phyloP scores from a whole-genome alignment of 2,888 invertebrate species.

The Aromia moschata region DNA sequence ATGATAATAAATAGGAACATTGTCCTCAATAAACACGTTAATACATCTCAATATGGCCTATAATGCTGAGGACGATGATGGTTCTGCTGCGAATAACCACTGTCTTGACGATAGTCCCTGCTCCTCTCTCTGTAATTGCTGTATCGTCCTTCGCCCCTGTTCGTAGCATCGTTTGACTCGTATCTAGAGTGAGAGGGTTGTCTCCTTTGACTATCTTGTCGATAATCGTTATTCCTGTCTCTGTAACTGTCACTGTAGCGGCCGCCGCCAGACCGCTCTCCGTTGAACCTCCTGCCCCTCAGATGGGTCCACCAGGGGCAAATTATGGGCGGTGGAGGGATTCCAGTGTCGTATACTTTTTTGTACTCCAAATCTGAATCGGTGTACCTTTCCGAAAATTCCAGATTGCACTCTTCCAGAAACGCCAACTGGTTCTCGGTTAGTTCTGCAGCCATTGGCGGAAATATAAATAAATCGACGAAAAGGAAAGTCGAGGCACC shows the following conservation, averaged over 20 bases:
- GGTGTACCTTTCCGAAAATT: conserved; percentile 62
- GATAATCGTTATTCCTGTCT: conserved; percentile 9
- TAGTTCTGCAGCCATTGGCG: conserved; percentile 35
- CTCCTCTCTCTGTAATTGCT: conserved; percentile 25
- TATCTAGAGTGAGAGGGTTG: neutral
- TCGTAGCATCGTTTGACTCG: neutral
- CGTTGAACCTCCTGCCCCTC: conserved; percentile 4
- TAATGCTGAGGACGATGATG: too few species aligned
- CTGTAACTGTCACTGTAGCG: conserved; percentile 25
- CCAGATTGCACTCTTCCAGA: conserved; percentile 59
- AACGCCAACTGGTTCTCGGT: conserved; percentile 60
- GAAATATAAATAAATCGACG: neutral
- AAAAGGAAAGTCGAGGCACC: too few species aligned
- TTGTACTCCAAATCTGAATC: conserved; percentile 60
- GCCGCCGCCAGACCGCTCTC: conserved; percentile 29
- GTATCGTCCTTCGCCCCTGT: neutral
- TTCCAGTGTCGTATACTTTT: conserved; percentile 54
- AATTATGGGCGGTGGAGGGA: conserved; percentile 61
- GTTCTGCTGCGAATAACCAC: too few species aligned
- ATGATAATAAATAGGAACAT: too few species aligned
- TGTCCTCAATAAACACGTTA: too few species aligned
- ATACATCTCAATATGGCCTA: too few species aligned
- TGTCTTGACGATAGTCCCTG: conserved; percentile 1
- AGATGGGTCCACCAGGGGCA: conserved; percentile 54
- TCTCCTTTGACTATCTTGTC: neutral